These are phyloP conservation scores for Luscinia luscinia DNA, from an alignment of 2,797 vertebrate species.

Conservation along the genomic window DNA sequence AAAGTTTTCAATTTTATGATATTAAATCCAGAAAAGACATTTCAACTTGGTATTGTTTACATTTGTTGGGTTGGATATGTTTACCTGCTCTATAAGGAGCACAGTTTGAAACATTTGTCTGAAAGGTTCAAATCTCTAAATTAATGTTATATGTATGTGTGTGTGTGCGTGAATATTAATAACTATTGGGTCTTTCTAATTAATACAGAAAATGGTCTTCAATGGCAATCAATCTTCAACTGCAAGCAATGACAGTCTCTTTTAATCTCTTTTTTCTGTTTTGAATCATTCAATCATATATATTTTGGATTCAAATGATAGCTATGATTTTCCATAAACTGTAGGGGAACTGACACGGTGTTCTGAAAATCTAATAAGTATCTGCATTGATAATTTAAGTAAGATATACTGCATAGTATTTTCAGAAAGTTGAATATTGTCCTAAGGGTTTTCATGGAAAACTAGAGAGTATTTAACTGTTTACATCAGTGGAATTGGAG, in stretches of 20 bases:
- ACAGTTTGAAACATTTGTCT: background rate
- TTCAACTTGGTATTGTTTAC: slow-evolving; percentile 5
- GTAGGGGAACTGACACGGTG: background rate
- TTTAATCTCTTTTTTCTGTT: slow-evolving; percentile 15
- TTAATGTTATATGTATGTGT: background rate
- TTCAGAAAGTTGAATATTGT: background rate
- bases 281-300: background rate
- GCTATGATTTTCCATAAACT: background rate
- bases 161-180: background rate
- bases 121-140: slow-evolving; percentile 2
- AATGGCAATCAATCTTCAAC: no score
- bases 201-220: background rate
- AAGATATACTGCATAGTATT: background rate
- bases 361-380: background rate
- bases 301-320: background rate
- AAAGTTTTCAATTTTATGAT: background rate
- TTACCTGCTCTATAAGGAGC: slow-evolving; percentile 36
- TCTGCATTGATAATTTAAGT: background rate
- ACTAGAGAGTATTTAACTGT: background rate
- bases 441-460: background rate
- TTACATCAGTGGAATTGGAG: background rate
- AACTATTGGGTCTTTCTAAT: background rate
- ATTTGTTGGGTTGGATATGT: background rate
- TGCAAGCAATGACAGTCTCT: background rate
- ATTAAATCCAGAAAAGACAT: background rate